Evolutionary conservation across 2,888 invertebrate species (phyloP), one percentile per base, ranked within the genome.

Genomic region (Hypomecis atomaria): DNA sequence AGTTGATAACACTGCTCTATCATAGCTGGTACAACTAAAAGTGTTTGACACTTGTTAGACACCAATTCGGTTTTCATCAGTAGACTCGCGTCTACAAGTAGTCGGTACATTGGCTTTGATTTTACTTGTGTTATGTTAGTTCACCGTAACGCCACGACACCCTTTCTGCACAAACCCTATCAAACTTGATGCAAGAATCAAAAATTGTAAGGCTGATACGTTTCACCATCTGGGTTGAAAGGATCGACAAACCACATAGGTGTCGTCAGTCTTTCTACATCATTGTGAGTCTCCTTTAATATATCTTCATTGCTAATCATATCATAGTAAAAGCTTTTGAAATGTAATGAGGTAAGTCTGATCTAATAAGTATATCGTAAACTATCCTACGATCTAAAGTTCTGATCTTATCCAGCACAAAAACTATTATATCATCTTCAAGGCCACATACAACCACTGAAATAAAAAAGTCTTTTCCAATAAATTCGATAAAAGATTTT

Each of bases 351-450:
- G 11, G 37, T 11, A 49, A 37, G 7, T 49, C 37, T 37, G 37
- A 37, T 49, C 37, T n/a, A 6, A 6, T 4, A 5, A 49, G 11
- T 11, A 23, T n/a, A 7, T 49, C 11, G 11, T 2, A 11, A 11
- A 49, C 36, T 4, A 11, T 11, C 4, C 6, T 6, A 10, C 37
- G 7, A 37, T 49, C 49, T 11, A 49, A 49, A 3, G n/a, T 49
- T 11, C 36, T 6, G 6, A 49, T 6, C 11, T 37, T 49, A 49
- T 57, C 10, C 5, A 57, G 6, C 6, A 42, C n/a, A 42, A 38
- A 49, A 4, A 49, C 0, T 10, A 57, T 42, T 10, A 57, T 42
- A 48, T 42, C 34, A 33, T 57, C 42, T 9, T 55, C 44, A 9
- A 10, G 34, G 11, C 13, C 40, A 10, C 3, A 33, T 34, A 42